Base-by-base conservation (phyloP, 2,888 invertebrate species). In the Isoperla grammatica region DNA sequence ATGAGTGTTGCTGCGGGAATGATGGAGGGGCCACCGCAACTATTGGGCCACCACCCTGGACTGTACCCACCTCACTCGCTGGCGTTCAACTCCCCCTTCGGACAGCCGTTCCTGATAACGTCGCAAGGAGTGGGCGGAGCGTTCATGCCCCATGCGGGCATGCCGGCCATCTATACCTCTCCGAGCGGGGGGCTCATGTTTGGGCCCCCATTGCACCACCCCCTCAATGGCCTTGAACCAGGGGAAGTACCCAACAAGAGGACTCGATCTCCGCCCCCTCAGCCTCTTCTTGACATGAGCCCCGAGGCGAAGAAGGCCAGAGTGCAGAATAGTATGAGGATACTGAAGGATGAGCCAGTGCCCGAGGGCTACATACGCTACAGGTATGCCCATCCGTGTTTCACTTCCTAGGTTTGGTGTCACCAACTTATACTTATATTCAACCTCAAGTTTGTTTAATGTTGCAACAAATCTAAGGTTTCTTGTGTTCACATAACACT, bases 351-450 rank as follows among this genome's bases (percentile, higher is more conserved):
- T 68, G 93, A 93, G 69, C 91, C 92, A 0, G 91, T 93, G 11
- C 94, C 94, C 4, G 88, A 87, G 58, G 94, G 94, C 0, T 95
- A 94, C 71, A 78, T 92, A 1, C 80, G 94, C 65, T 95, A 91
- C 75, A 81, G 91, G 67, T 79, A 68, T 66, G 53, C 37, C n/a
- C n/a, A n/a, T n/a, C n/a, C n/a, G n/a, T n/a, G n/a, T n/a, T n/a
- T n/a, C n/a, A n/a, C n/a, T n/a, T n/a, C n/a, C n/a, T n/a, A n/a
- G n/a, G n/a, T n/a, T n/a, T n/a, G n/a, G n/a, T n/a, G n/a, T n/a
- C n/a, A n/a, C n/a, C n/a, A n/a, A n/a, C n/a, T n/a, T n/a, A n/a
- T n/a, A n/a, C n/a, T n/a, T n/a, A n/a, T n/a, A n/a, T n/a, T n/a
- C n/a, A n/a, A n/a, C n/a, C n/a, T n/a, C n/a, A n/a, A n/a, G n/a